Evolutionary conservation across 2,113 vertebrate genomes (phyloP).

Genomic region (Lathamus discolor): DNA sequence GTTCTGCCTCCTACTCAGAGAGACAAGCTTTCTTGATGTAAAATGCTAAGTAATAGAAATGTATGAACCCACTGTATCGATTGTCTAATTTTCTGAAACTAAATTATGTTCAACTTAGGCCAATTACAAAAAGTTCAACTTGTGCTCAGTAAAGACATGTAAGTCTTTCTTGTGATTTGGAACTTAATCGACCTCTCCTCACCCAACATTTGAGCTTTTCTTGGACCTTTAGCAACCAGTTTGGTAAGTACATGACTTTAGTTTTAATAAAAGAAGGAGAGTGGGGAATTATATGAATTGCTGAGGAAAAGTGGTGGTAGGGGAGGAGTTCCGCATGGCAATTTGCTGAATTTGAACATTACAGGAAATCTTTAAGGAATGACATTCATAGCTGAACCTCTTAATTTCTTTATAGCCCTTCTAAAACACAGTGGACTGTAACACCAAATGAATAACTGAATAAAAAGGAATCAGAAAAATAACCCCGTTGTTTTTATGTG

Average conservation of each 20-base stretch:
- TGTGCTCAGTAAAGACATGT: accelerated
- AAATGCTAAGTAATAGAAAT: background rate
- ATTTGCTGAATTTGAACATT: background rate
- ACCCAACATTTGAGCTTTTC: background rate
- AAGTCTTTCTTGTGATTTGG: background rate
- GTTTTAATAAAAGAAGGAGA: background rate
- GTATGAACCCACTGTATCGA: background rate
- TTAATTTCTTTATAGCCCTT: background rate
- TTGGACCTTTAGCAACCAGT: background rate
- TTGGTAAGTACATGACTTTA: background rate
- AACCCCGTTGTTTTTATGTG: background rate
- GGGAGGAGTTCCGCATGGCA: background rate
- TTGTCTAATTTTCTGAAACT: background rate
- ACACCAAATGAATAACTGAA: background rate
- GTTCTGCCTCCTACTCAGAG: background rate
- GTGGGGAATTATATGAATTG: background rate
- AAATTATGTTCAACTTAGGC: background rate
- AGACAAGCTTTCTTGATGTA: background rate
- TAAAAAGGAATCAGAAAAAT: background rate
- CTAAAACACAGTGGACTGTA: background rate
- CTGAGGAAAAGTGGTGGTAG: background rate
- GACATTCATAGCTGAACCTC: background rate
- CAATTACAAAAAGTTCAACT: background rate
- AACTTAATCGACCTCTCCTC: background rate
- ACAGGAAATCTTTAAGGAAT: background rate